These are phyloP conservation scores for Pseudorectes ferrugineus DNA, from an alignment of 2,113 vertebrate genomes.

Conservation along the genomic window DNA sequence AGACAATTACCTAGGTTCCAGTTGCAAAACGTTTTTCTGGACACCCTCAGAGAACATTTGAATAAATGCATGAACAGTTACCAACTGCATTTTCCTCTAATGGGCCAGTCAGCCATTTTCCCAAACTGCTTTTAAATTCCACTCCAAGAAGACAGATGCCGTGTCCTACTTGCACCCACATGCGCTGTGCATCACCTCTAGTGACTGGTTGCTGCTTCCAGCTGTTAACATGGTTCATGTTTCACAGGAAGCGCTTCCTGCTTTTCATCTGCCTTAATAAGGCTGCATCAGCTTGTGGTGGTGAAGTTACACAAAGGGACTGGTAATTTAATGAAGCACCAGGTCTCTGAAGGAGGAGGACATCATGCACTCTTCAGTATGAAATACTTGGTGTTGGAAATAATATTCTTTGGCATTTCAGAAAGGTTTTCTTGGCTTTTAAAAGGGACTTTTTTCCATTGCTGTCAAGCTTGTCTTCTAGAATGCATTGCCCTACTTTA, in stretches of 20 bases:
- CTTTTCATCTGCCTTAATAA: not conserved
- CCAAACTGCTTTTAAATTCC: not conserved
- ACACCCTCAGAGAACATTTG: not conserved
- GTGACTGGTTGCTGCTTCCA: not conserved
- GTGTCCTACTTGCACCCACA: accelerated
- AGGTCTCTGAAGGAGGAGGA: not conserved
- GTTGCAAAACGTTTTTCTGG: not conserved
- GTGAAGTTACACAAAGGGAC: not conserved
- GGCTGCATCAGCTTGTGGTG: not conserved
- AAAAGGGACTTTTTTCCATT: not conserved
- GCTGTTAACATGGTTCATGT: accelerated
- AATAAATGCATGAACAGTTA: not conserved
- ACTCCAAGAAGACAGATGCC: accelerated
- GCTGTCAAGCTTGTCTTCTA: not conserved
- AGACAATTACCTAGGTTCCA: not conserved
- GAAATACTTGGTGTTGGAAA: not conserved
- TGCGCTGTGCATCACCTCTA: accelerated
- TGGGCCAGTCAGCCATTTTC: not conserved
- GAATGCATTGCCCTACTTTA: not conserved
- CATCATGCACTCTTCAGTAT: not conserved
- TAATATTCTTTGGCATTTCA: not conserved
- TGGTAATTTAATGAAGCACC: not conserved
- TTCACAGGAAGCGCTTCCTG: not conserved
- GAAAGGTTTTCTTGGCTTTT: not conserved
- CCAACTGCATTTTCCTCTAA: not conserved